A percentile compares a stretch with the other conserved stretches of the same genome.
phyloP scores from a whole-genome alignment of 2,888 invertebrate genomes.

The Mechanitis mazaeus region DNA sequence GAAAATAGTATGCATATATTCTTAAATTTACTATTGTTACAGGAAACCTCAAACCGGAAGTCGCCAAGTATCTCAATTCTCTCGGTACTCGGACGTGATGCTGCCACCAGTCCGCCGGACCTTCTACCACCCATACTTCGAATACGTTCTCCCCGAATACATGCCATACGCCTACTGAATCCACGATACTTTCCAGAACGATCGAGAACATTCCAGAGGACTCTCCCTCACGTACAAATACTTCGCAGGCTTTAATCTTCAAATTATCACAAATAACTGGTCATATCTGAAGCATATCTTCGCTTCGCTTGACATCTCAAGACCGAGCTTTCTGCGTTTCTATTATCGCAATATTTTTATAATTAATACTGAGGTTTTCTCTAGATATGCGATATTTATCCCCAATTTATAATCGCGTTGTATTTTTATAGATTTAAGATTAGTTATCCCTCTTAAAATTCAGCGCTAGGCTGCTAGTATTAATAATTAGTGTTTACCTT shows the following conservation, averaged over 20 bases:
- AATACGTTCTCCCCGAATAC: constrained; percentile 56
- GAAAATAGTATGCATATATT: background rate
- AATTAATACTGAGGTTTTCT: constrained; percentile 48
- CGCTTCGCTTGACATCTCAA: constrained; percentile 54
- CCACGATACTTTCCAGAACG: constrained; percentile 35
- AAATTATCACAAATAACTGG: constrained; percentile 34
- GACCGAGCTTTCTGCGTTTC: constrained; percentile 56
- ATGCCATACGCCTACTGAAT: constrained; percentile 61
- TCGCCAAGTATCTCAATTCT: constrained; percentile 68
- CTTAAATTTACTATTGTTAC: constrained; percentile 29
- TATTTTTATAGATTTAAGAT: constrained; percentile 68
- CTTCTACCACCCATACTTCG: constrained; percentile 57
- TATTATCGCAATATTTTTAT: constrained; percentile 59
- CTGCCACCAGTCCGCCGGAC: constrained; percentile 60
- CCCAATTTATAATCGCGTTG: constrained; percentile 57
- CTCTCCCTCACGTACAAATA: constrained; percentile 53
- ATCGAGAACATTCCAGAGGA: constrained; percentile 41
- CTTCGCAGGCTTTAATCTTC: constrained; percentile 49
- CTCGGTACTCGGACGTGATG: constrained; percentile 70
- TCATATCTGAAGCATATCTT: constrained; percentile 73
- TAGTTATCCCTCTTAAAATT: constrained; percentile 38
- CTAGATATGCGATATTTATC: constrained; percentile 57
- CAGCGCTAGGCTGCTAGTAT: constrained; percentile 26
- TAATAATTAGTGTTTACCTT: constrained; percentile 28
- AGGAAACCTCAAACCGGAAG: constrained; percentile 66